Percentiles rank a stretch among this genome's conserved stretches.
phyloP scores from a whole-genome alignment of 2,888 invertebrate species.

The Ectemnius cavifrons region DNA sequence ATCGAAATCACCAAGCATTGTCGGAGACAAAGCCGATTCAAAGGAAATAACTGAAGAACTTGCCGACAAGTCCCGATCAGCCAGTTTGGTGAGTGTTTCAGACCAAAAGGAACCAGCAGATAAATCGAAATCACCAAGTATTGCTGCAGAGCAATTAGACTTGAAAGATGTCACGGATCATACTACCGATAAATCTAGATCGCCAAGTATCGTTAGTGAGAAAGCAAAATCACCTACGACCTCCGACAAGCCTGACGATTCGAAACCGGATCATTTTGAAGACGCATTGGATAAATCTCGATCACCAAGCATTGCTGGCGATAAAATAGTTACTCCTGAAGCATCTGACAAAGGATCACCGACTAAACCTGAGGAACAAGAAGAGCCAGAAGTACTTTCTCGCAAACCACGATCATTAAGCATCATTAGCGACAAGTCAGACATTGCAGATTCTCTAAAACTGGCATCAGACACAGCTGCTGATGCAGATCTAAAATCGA shows the following conservation, averaged over 20 bases:
- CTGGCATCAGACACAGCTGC: background rate
- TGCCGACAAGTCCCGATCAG: constrained; percentile 23
- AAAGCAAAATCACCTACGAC: constrained; percentile 29
- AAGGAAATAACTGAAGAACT: constrained; percentile 17
- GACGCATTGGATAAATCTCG: constrained; percentile 37
- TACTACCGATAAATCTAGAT: constrained; percentile 21
- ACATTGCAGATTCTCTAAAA: background rate
- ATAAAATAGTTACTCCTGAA: background rate
- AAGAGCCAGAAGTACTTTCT: constrained; percentile 2
- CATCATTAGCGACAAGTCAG: constrained; percentile 30
- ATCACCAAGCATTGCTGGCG: constrained; percentile 34
- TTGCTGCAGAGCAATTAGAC: constrained; percentile 45
- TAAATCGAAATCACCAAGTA: constrained; percentile 55
- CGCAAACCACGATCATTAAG: constrained; percentile 42
- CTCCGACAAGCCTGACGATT: constrained; percentile 9
- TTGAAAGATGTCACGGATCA: constrained; percentile 21
- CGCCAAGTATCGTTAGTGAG: constrained; percentile 36
- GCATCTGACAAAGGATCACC: constrained; percentile 2
- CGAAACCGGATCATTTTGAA: constrained; percentile 26
- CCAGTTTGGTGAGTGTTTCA: constrained; percentile 16
- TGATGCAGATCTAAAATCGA: background rate
- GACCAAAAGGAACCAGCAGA: constrained; percentile 23
- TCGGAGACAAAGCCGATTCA: background rate
- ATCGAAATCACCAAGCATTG: constrained; percentile 32
- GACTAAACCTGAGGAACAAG: background rate